Evolutionary conservation across 2,797 vertebrate species (phyloP).

Genomic region (Acanthurus lineatus): DNA sequence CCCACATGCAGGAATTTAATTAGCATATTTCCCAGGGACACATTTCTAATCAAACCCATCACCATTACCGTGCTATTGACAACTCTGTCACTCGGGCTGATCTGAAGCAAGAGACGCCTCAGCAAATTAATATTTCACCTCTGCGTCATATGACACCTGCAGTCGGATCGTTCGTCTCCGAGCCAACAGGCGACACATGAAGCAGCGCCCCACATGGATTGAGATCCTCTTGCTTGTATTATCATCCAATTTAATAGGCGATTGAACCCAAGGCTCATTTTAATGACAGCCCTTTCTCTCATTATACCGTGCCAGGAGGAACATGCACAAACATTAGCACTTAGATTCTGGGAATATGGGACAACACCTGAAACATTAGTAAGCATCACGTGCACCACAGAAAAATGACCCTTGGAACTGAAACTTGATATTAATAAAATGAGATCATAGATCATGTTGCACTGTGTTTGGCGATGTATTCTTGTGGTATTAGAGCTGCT

Average conservation of each 20-base stretch:
- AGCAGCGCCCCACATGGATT: slow-evolving; percentile 29
- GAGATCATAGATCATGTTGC: slow-evolving; percentile 16
- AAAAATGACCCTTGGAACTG: slow-evolving; percentile 52
- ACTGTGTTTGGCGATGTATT: slow-evolving; percentile 26
- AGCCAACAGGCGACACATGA: slow-evolving; percentile 33
- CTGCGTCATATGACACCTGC: slow-evolving; percentile 12
- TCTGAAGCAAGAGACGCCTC: slow-evolving; percentile 31
- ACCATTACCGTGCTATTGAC: slow-evolving; percentile 63
- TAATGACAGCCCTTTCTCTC: slow-evolving; percentile 61
- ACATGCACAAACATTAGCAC: slow-evolving; percentile 70
- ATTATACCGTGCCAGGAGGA: slow-evolving; percentile 55
- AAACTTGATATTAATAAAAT: slow-evolving; percentile 50
- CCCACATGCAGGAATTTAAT: slow-evolving; percentile 69
- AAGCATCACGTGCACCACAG: slow-evolving; percentile 49
- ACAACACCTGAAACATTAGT: slow-evolving; percentile 66
- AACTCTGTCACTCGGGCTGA: slow-evolving; percentile 48
- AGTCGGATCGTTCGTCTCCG: slow-evolving; percentile 11
- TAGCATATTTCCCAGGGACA: slow-evolving; percentile 66
- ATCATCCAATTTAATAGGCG: slow-evolving; percentile 74
- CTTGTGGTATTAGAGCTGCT: slow-evolving; percentile 6
- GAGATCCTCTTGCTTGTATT: slow-evolving; percentile 60
- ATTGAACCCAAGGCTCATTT: slow-evolving; percentile 65
- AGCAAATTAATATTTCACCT: slow-evolving; percentile 39
- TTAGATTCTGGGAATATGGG: slow-evolving; percentile 40
- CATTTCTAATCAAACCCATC: slow-evolving; percentile 69